A percentile compares a stretch with the other conserved stretches of the same genome.
phyloP scores from a whole-genome alignment of 2,888 invertebrate genomes.

The Eupithecia pulchellata region DNA sequence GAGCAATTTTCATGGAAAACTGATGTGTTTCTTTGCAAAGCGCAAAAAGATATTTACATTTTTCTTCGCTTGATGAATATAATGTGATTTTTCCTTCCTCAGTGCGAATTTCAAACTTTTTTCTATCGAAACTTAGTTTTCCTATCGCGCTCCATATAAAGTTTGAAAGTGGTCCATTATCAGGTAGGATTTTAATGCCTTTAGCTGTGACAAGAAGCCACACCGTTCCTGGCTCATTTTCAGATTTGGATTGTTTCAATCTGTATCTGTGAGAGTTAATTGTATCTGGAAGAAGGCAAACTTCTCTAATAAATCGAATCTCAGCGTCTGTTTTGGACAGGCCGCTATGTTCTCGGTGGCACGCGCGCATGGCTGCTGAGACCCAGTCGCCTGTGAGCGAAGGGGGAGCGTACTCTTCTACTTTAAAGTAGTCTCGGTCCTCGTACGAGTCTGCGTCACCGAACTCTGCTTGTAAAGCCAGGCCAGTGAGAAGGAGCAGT shows the following conservation, averaged over 20 bases:
- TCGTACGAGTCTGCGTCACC: conserved; percentile 88
- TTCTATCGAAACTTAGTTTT: conserved; percentile 97
- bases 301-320: conserved; percentile 94
- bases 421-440: conserved; percentile 87
- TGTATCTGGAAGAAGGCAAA: conserved; percentile 92
- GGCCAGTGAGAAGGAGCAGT: conserved; percentile 92
- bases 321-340: conserved; percentile 93
- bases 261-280: conserved; percentile 96
- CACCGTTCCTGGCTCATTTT: conserved; percentile 91
- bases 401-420: conserved; percentile 93
- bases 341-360: conserved; percentile 93
- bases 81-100: conserved; percentile 95
- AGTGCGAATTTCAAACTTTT: conserved; percentile 98
- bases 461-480: conserved; percentile 96
- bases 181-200: conserved; percentile 94
- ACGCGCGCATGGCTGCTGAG: conserved; percentile 87
- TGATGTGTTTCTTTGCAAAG: conserved; percentile 97
- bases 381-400: conserved; percentile 87
- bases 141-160: conserved; percentile 98
- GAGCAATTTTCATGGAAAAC: conserved; percentile 96
- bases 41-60: conserved; percentile 95
- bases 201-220: conserved; percentile 96
- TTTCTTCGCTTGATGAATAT: conserved; percentile 96
- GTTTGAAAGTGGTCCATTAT: conserved; percentile 88
- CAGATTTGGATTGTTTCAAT: conserved; percentile 90